phyloP scores from a whole-genome alignment of 2,113 vertebrate species.

The Oryzias woworae region DNA sequence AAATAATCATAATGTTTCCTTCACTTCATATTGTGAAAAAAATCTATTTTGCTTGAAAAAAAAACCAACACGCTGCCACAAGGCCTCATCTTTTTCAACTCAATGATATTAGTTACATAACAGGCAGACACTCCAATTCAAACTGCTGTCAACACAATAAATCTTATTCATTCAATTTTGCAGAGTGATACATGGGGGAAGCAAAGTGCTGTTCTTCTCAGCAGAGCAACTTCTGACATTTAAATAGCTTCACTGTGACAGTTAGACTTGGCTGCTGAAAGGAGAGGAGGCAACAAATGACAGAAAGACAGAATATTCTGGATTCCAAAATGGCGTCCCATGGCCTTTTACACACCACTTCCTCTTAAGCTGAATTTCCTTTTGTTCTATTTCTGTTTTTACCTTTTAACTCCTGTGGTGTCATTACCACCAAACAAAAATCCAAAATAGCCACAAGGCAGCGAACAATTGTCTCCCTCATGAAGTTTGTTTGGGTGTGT shows the following conservation, averaged over 20 bases:
- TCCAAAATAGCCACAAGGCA: constrained; percentile 36
- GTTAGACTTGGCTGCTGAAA: constrained; percentile 5
- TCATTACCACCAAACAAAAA: constrained; percentile 33
- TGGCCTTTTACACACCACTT: constrained; percentile 24
- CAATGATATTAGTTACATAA: constrained; percentile 23
- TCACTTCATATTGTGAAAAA: background rate
- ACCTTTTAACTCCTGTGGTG: constrained; percentile 26
- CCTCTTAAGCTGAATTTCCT: constrained; percentile 13
- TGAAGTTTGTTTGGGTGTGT: constrained; percentile 69
- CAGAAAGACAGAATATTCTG: constrained; percentile 16
- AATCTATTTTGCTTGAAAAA: background rate
- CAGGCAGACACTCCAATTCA: background rate
- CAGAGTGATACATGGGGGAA: background rate
- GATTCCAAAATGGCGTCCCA: constrained; percentile 16
- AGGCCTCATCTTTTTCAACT: constrained; percentile 26
- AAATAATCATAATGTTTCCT: too few species aligned
- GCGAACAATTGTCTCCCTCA: constrained; percentile 33
- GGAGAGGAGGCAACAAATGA: constrained; percentile 17
- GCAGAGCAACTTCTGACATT: constrained; percentile 12
- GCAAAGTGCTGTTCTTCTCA: constrained; percentile 9
- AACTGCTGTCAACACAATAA: constrained; percentile 19
- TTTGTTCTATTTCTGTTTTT: constrained; percentile 20
- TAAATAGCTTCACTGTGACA: constrained; percentile 4
- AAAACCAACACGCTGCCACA: background rate
- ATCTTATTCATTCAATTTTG: constrained; percentile 8